Evolutionary conservation across 1,140 invertebrate species (phyloP).

Genomic region (Bombyx mori): ASM3026992v2 NC_085114.1:4558501-4559000

Average conservation of each 20-base stretch:
- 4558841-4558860: constrained; percentile 53
- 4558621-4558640: constrained; percentile 46
- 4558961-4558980: too few species aligned
- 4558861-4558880: constrained; percentile 63
- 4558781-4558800: constrained; percentile 54
- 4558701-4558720: constrained; percentile 72
- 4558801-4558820: constrained; percentile 70
- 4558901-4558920: constrained; percentile 58
- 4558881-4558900: constrained; percentile 51
- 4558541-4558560: background rate
- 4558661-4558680: constrained; percentile 70
- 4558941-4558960: too few species aligned
- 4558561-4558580: background rate
- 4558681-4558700: constrained; percentile 71
- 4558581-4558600: constrained; percentile 20
- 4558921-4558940: constrained; percentile 42
- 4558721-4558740: constrained; percentile 63
- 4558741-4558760: constrained; percentile 69
- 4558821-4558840: constrained; percentile 59
- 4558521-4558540: too few species aligned
- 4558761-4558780: constrained; percentile 69
- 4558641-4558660: constrained; percentile 66
- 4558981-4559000: too few species aligned
- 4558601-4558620: constrained; percentile 22
- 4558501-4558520: too few species aligned